phyloP scores from a whole-genome alignment of 2,797 vertebrate genomes.

The Avahi laniger region DNA sequence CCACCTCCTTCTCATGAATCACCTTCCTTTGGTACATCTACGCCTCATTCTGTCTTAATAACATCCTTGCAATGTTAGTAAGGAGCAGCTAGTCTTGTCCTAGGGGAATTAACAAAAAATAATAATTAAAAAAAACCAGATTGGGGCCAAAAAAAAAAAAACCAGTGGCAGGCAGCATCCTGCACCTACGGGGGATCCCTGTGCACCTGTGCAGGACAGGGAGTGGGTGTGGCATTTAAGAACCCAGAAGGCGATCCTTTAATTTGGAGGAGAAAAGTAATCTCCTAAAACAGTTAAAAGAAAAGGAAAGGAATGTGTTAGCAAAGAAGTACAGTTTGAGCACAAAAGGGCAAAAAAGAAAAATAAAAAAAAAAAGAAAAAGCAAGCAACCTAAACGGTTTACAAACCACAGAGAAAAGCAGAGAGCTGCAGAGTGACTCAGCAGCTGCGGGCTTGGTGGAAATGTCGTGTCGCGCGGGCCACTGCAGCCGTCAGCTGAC shows the following conservation, averaged over 20 bases:
- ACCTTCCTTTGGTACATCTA: no score
- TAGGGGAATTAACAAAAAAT: background rate
- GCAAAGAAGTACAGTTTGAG: background rate
- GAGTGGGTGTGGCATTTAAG: fast-evolving
- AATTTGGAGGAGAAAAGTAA: background rate
- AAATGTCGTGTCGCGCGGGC: no score
- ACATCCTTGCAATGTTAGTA: background rate
- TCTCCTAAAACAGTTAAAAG: background rate
- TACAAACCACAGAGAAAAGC: background rate
- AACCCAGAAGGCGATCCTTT: background rate
- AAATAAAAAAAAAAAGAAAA: background rate
- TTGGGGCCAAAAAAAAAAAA: background rate
- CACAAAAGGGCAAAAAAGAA: background rate
- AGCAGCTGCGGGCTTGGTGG: background rate
- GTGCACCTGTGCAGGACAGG: background rate
- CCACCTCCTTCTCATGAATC: no score
- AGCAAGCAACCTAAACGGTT: background rate
- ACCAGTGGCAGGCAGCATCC: no score
- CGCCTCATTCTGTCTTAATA: background rate
- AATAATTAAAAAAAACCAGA: background rate
- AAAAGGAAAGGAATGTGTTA: background rate
- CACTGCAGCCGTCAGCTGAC: background rate
- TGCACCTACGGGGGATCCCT: background rate
- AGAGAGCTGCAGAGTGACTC: background rate
- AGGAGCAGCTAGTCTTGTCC: background rate